These are phyloP conservation scores for Trogon melanurus DNA, from an alignment of 2,113 vertebrate genomes.

Conservation along the genomic window DNA sequence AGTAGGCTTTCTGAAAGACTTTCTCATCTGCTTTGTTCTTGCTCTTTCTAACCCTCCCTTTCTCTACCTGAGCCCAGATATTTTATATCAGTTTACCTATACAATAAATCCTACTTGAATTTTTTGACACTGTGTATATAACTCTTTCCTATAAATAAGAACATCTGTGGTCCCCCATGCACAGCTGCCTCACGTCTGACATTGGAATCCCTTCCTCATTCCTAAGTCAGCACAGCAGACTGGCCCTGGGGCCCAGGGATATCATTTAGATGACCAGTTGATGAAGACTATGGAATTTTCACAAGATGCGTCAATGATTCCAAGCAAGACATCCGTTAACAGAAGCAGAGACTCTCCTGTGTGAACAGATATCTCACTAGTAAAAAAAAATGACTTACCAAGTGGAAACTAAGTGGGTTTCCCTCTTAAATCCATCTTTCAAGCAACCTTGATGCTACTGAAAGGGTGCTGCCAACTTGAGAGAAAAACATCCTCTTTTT, in stretches of 20 bases:
- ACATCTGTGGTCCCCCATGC: neutral
- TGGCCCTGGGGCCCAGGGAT: neutral
- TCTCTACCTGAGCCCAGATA: slow-evolving; percentile 1
- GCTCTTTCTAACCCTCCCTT: neutral
- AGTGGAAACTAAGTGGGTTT: neutral
- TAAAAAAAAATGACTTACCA: neutral
- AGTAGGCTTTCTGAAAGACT: neutral
- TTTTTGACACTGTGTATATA: slow-evolving; percentile 27
- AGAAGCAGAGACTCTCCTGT: neutral
- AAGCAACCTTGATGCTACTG: slow-evolving; percentile 11
- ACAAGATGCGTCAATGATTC: slow-evolving; percentile 21
- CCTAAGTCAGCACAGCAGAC: neutral
- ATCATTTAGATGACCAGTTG: neutral
- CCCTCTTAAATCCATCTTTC: neutral
- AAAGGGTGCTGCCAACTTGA: neutral
- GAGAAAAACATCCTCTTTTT: neutral
- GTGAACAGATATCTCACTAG: neutral
- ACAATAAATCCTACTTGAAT: slow-evolving; percentile 56
- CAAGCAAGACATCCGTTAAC: neutral
- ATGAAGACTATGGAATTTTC: slow-evolving; percentile 12
- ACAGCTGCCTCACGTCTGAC: neutral
- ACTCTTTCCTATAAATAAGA: neutral
- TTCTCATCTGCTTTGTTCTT: neutral
- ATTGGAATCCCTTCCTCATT: slow-evolving; percentile 39
- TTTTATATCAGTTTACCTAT: slow-evolving; percentile 38